phyloP scores from a whole-genome alignment of 2,113 vertebrate species.

The Sturnus vulgaris region DNA sequence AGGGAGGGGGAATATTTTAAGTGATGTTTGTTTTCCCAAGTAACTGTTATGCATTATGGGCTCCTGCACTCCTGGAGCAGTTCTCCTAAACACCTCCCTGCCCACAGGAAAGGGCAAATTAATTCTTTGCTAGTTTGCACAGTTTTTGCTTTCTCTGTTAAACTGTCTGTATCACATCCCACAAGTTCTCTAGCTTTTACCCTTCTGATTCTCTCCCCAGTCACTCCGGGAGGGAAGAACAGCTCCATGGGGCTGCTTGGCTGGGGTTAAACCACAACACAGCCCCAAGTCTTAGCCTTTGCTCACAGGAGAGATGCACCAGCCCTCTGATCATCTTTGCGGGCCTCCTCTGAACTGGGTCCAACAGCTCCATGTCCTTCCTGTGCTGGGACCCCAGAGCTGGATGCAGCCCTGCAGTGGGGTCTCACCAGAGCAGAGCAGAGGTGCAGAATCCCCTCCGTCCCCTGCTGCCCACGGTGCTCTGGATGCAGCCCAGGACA shows the following conservation, averaged over 20 bases:
- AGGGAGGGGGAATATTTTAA: no score
- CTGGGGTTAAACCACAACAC: not conserved
- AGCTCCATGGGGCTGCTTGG: not conserved
- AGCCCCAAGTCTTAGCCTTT: not conserved
- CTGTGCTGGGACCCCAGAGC: not conserved
- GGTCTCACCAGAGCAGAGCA: not conserved
- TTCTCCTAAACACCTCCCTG: no score
- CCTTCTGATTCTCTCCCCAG: not conserved
- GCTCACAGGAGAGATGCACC: not conserved
- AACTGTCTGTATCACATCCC: not conserved
- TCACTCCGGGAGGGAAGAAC: not conserved
- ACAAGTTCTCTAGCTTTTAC: not conserved
- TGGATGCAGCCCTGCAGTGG: not conserved
- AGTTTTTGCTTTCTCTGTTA: not conserved
- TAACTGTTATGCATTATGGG: no score
- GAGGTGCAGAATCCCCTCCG: not conserved
- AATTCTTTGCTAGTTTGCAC: not conserved
- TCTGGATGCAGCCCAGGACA: not conserved
- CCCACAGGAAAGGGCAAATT: no score
- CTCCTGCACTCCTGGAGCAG: no score
- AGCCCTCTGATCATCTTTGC: not conserved
- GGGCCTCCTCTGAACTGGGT: accelerated
- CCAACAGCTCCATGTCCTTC: not conserved
- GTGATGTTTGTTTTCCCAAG: no score
- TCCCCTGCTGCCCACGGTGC: not conserved